Conservation (phyloP, 2,113 vertebrate species). For the Clarias batrachus region DNA sequence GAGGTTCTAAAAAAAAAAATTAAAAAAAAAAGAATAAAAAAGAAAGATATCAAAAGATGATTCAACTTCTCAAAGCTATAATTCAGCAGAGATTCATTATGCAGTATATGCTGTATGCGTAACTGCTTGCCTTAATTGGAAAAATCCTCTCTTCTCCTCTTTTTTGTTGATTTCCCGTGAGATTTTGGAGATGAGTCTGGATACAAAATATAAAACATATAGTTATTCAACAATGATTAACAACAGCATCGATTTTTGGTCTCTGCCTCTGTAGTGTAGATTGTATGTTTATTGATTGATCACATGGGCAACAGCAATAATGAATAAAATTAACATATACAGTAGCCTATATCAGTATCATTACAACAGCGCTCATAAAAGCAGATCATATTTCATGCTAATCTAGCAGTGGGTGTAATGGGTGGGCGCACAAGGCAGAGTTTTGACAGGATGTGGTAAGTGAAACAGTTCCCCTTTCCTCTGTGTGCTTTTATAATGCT, state of each 20-base stretch:
- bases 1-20: slow-evolving; percentile 48
- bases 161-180: slow-evolving; percentile 86
- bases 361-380: background rate
- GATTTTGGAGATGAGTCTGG: slow-evolving; percentile 84
- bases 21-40: background rate
- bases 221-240: background rate
- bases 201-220: slow-evolving; percentile 12
- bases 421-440: slow-evolving; percentile 24
- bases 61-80: background rate
- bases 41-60: background rate
- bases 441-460: slow-evolving; percentile 56
- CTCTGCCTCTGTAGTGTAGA: background rate
- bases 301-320: background rate
- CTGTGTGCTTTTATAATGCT: slow-evolving; percentile 12
- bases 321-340: background rate
- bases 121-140: slow-evolving; percentile 74
- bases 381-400: slow-evolving; percentile 13
- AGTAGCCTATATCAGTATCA: background rate
- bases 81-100: background rate
- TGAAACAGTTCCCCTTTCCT: slow-evolving; percentile 5
- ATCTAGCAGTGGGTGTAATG: slow-evolving; percentile 2
- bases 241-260: background rate
- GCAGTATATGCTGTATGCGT: background rate
- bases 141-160: slow-evolving; percentile 78
- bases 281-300: background rate